Percentiles rank a stretch among this genome's conserved stretches.
These are phyloP conservation scores for Dipodomys spectabilis DNA, from an alignment of 2,113 vertebrate genomes.

Conservation along the genomic window DNA sequence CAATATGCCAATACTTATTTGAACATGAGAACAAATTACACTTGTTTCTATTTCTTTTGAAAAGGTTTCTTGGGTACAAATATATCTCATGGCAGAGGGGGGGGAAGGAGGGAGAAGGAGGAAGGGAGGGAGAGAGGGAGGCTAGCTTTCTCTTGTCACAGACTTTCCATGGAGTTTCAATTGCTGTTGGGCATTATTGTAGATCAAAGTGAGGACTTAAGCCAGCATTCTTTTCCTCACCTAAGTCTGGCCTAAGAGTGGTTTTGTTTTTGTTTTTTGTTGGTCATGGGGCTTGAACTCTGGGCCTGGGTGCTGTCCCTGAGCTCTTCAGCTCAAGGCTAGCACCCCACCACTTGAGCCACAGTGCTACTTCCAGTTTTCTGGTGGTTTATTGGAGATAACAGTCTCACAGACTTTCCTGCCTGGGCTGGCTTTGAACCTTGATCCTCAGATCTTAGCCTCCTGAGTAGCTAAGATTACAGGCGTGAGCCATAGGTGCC, in stretches of 20 bases:
- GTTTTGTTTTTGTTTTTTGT: too few species aligned
- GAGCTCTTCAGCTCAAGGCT: too few species aligned
- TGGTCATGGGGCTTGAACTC: too few species aligned
- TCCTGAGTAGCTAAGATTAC: too few species aligned
- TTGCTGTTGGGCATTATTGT: conserved; percentile 64
- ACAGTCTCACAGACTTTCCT: too few species aligned
- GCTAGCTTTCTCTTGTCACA: conserved; percentile 25
- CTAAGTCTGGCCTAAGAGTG: background rate
- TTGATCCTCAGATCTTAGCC: too few species aligned
- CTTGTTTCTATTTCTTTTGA: conserved; percentile 72
- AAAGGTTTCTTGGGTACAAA: conserved; percentile 66
- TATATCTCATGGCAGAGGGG: conserved; percentile 62
- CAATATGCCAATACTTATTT: conserved; percentile 28
- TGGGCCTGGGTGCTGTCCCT: too few species aligned
- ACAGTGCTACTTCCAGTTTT: too few species aligned
- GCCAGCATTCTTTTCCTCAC: conserved; percentile 28
- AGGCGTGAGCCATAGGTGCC: too few species aligned
- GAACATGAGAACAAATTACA: conserved; percentile 59
- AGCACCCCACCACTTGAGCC: too few species aligned
- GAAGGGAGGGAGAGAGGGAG: background rate
- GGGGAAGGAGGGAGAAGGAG: background rate
- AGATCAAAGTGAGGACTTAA: conserved; percentile 1
- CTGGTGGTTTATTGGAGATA: too few species aligned
- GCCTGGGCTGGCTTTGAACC: too few species aligned
- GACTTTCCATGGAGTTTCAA: conserved; percentile 11